phyloP scores from a whole-genome alignment of 2,113 vertebrate species.

The Oxyura jamaicensis region DNA sequence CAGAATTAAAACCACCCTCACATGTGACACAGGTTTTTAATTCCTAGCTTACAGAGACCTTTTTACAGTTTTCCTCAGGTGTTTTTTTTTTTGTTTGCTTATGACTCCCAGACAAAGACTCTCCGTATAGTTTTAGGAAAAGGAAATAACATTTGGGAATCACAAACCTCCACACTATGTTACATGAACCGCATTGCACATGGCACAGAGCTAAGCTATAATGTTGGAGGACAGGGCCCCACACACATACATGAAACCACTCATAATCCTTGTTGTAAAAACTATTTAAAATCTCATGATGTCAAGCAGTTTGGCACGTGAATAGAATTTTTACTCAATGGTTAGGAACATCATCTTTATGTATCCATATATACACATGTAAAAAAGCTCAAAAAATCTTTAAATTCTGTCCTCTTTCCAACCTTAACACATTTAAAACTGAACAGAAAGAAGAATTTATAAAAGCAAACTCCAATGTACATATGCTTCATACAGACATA shows the following conservation, averaged over 20 bases:
- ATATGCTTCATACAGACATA: neutral
- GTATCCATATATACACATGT: too few species aligned
- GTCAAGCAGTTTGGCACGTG: neutral
- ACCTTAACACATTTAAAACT: neutral
- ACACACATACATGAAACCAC: neutral
- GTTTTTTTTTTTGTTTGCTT: neutral
- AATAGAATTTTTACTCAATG: neutral
- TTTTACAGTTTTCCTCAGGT: neutral
- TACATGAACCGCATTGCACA: neutral
- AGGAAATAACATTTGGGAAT: neutral
- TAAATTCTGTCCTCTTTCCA: neutral
- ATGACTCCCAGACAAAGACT: neutral
- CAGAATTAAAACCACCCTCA: neutral
- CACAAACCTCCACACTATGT: accelerated
- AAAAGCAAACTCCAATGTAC: neutral
- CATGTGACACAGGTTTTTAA: neutral
- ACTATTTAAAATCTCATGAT: neutral
- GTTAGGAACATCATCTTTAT: neutral
- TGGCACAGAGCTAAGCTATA: neutral
- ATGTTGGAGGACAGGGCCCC: neutral
- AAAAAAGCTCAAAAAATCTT: neutral
- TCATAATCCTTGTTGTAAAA: neutral
- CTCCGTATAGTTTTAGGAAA: neutral
- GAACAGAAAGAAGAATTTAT: neutral
- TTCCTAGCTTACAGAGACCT: neutral